A percentile compares a stretch with the other conserved stretches of the same genome.
phyloP scores from a whole-genome alignment of 2,113 vertebrate species.

The Alethe castanea region DNA sequence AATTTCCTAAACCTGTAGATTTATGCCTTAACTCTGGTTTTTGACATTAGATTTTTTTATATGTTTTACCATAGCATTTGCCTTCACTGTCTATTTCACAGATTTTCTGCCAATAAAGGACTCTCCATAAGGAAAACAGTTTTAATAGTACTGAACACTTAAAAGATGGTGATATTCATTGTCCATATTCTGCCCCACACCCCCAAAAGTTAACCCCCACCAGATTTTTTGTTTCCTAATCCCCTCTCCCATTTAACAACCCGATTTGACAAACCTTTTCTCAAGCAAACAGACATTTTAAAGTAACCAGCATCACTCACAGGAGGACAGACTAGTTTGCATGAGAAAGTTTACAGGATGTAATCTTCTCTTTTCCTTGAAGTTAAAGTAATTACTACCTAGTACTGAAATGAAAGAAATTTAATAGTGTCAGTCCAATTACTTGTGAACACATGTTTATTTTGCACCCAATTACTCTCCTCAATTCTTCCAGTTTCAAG shows the following conservation, averaged over 20 bases:
- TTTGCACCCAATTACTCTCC: background rate
- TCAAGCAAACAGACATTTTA: background rate
- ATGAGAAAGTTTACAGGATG: slow-evolving; percentile 1
- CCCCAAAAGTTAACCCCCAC: background rate
- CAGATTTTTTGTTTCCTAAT: background rate
- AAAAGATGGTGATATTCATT: background rate
- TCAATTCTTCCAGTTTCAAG: slow-evolving; percentile 3
- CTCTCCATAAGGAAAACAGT: background rate
- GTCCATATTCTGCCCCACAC: background rate
- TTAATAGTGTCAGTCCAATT: slow-evolving; percentile 1
- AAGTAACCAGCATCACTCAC: background rate
- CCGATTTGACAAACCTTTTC: background rate
- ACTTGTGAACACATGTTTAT: background rate
- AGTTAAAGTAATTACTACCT: slow-evolving; percentile 13
- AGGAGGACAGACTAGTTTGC: background rate
- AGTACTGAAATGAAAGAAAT: background rate
- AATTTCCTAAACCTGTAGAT: background rate
- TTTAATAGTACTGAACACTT: background rate
- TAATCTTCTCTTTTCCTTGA: background rate
- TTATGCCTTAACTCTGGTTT: background rate
- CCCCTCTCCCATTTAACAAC: background rate
- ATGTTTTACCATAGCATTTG: background rate
- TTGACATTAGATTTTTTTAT: background rate
- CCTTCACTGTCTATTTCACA: background rate
- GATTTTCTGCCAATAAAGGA: background rate